phyloP scores from a whole-genome alignment of 2,113 vertebrate species.

The Labeo rohita region DNA sequence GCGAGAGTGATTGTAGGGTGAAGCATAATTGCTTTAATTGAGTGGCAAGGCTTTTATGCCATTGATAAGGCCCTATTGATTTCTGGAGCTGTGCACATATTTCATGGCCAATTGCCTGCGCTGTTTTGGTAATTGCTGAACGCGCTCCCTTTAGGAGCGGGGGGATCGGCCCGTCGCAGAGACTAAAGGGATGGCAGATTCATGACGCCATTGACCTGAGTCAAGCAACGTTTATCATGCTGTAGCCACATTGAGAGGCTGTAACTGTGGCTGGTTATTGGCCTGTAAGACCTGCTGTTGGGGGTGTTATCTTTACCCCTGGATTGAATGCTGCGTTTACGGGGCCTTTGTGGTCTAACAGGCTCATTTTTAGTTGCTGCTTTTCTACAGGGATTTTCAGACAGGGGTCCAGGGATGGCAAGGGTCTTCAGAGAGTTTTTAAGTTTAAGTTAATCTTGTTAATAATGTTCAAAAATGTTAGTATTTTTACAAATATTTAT shows the following conservation, averaged over 20 bases:
- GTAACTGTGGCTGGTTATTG: conserved; percentile 47
- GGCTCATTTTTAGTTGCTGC: background rate
- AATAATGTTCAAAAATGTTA: too few relatives aligned
- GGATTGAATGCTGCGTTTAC: conserved; percentile 44
- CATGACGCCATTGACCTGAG: conserved; percentile 14
- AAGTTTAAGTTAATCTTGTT: too few relatives aligned
- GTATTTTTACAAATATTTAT: too few relatives aligned
- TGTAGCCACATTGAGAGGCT: conserved; percentile 19
- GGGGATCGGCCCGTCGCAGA: background rate
- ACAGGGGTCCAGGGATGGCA: background rate
- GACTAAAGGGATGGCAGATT: conserved; percentile 26
- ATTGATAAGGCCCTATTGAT: conserved; percentile 60
- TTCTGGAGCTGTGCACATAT: conserved; percentile 33
- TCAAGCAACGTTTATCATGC: conserved; percentile 39
- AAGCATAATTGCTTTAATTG: conserved; percentile 57
- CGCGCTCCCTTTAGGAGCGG: background rate
- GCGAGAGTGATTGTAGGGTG: conserved; percentile 44
- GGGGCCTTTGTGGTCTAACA: conserved; percentile 30
- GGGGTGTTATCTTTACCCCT: conserved; percentile 30
- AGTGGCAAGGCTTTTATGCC: conserved; percentile 57
- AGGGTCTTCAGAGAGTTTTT: background rate
- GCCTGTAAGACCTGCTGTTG: conserved; percentile 31
- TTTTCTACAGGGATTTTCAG: background rate
- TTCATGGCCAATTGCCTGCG: conserved; percentile 39
- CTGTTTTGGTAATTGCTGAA: conserved; percentile 40